Base-by-base conservation (phyloP, 2,113 vertebrate species). In the Hyla sarda region DNA sequence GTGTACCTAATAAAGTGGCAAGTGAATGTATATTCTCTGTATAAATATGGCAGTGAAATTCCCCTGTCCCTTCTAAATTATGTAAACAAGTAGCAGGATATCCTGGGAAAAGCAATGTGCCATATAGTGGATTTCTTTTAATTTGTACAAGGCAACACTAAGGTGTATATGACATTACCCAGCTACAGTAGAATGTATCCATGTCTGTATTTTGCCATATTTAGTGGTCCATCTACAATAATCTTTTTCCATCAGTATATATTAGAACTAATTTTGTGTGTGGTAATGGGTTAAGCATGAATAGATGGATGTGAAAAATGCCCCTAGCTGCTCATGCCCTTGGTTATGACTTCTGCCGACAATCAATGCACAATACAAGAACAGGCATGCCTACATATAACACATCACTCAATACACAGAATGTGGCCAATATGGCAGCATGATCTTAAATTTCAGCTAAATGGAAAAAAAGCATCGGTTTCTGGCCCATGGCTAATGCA, bases 291-390 rank as follows among this genome's bases (percentile, higher is more conserved):
- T 84, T 75, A 84, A 84, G 82, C 71, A 47, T 45, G 54, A 76
- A 84, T 30, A 76, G 71, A 76, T 84, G 73, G 73, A 84, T 76
- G 72, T 65, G 41, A 48, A 76, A n/a, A 84, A 84, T 74, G 83
- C 72, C 83, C 37, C 72, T 16, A 48, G 72, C 83, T 34, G 50
- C 28, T 76, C 54, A 45, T 84, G 83, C 73, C 83, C 83, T 84
- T 84, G 54, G 83, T 58, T 50, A 58, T 84, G 73, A 84, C 72
- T 60, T 62, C 19, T 41, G 52, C 71, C 30, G 54, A 45, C 34
- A 65, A 76, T 84, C 71, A 84, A 75, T 75, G 72, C 54, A 76
- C 54, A 45, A 7, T 47, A 23, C 56, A 76, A 84, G 83, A 28
- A 62, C 37, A 76, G 73, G 7, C 73, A 41, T 62, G 41, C 41